Evolutionary conservation across 2,113 vertebrate species (phyloP).

Genomic region (Haemorhous mexicanus): DNA sequence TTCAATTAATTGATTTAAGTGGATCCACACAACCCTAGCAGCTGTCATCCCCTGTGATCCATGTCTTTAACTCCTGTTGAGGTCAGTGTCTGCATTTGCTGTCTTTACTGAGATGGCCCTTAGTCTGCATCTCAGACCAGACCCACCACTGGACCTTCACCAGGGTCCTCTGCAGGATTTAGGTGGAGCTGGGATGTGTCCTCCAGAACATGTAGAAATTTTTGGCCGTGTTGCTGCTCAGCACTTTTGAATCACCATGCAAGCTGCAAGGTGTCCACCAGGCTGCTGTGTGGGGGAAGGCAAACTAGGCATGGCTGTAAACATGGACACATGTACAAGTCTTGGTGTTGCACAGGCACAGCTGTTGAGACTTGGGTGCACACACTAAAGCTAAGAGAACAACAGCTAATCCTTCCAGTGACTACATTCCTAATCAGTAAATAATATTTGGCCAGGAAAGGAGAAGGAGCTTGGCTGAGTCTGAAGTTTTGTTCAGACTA

Average conservation of each 20-base stretch:
- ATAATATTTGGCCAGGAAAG: slow-evolving; percentile 27
- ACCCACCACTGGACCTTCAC: neutral
- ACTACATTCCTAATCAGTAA: slow-evolving; percentile 9
- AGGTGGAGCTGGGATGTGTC: neutral
- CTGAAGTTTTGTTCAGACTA: neutral
- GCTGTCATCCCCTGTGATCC: neutral
- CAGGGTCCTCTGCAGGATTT: neutral
- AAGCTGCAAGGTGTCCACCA: neutral
- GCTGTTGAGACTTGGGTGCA: neutral
- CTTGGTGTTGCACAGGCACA: neutral
- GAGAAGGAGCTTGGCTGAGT: slow-evolving; percentile 4
- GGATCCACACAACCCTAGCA: neutral
- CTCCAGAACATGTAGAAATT: neutral
- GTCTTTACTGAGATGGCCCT: neutral
- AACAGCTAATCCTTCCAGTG: neutral
- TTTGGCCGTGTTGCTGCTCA: neutral
- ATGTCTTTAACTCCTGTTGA: neutral
- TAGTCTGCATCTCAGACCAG: neutral
- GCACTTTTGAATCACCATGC: neutral
- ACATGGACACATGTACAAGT: neutral
- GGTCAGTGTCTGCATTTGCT: neutral
- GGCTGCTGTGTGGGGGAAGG: neutral
- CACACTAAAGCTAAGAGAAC: neutral
- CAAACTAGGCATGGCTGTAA: neutral
- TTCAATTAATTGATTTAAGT: neutral